These are phyloP conservation scores for Phortica magna DNA, from an alignment of 2,888 invertebrate genomes.

Conservation along the genomic window DNA sequence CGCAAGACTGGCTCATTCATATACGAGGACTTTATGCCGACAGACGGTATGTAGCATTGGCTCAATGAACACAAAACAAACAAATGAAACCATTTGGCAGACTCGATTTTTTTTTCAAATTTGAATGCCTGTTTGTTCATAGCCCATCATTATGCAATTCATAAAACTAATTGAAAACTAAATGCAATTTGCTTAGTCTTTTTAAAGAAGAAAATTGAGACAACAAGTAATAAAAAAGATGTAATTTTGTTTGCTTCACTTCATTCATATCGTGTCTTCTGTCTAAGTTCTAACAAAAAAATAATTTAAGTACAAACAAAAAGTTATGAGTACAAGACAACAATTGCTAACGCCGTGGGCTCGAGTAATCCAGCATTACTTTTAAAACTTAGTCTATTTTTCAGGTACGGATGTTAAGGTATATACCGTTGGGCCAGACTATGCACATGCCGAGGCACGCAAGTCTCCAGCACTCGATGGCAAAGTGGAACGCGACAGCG, in stretches of 20 bases:
- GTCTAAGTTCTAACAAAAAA: neutral
- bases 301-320: neutral
- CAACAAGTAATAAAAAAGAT: neutral
- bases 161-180: too few species aligned
- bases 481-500: conserved; percentile 98
- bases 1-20: conserved; percentile 98
- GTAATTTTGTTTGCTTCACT: neutral
- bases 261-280: neutral
- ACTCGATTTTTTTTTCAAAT: neutral
- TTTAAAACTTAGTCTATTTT: conserved; percentile 78
- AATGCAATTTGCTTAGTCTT: neutral
- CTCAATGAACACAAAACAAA: neutral
- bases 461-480: conserved; percentile 99
- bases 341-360: neutral
- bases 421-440: conserved; percentile 99
- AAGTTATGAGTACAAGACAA: neutral
- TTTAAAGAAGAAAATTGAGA: neutral
- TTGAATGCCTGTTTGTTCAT: neutral
- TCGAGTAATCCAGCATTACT: conserved; percentile 76
- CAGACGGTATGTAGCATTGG: conserved; percentile 87
- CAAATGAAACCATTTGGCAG: neutral
- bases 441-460: conserved; percentile 99
- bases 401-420: conserved; percentile 88
- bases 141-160: too few species aligned
- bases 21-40: conserved; percentile 99